Evolutionary conservation across 2,888 invertebrate species (phyloP).

Genomic region (Stenodera caucasica): DNA sequence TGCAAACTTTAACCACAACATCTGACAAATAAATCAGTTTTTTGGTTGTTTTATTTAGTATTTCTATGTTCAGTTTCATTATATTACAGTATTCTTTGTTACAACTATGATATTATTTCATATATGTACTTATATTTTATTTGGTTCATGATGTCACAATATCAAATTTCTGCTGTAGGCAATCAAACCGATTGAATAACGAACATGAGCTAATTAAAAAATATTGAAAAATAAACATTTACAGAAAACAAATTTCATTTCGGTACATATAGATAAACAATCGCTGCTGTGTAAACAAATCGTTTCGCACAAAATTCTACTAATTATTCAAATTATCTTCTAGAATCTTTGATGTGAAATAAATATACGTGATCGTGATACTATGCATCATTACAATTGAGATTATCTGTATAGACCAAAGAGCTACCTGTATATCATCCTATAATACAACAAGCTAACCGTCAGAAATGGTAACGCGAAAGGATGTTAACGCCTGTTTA

Average conservation of each 20-base stretch:
- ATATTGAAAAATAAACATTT: constrained; percentile 3
- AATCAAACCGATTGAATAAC: neutral
- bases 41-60: constrained; percentile 30
- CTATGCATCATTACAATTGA: constrained; percentile 22
- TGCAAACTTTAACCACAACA: constrained; percentile 46
- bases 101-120: constrained; percentile 21
- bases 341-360: no score
- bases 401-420: constrained; percentile 24
- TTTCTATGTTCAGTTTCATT: no score
- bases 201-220: neutral
- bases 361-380: no score
- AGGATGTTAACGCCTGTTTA: constrained; percentile 28
- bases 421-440: constrained; percentile 10
- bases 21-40: constrained; percentile 49
- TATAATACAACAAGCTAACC: constrained; percentile 23
- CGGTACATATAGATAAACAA: no score
- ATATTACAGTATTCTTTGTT: constrained; percentile 40
- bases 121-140: constrained; percentile 28
- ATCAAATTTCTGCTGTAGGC: constrained; percentile 13
- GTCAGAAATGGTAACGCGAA: constrained; percentile 27
- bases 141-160: constrained; percentile 22
- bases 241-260: no score
- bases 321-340: no score
- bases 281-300: no score
- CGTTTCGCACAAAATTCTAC: no score